A percentile compares a stretch with the other conserved stretches of the same genome.
phyloP scores from a whole-genome alignment of 2,888 invertebrate genomes.

The Hemithea aestivaria region DNA sequence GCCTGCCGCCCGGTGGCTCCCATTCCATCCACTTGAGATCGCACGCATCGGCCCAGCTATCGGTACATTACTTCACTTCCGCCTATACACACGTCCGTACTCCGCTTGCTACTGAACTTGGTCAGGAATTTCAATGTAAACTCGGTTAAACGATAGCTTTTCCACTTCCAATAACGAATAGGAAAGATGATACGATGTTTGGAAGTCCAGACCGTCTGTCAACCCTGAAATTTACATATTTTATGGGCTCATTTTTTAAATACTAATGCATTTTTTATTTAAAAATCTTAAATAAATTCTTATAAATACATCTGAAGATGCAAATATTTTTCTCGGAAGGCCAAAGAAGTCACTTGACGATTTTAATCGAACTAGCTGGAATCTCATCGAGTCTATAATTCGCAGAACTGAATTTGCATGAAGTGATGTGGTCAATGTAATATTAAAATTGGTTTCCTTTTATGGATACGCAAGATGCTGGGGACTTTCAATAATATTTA shows the following conservation, averaged over 20 bases:
- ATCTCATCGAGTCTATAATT: slow-evolving; percentile 26
- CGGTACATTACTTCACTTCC: slow-evolving; percentile 36
- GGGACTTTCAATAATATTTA: slow-evolving; percentile 4
- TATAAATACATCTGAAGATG: too few species aligned
- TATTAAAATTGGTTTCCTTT: slow-evolving; percentile 30
- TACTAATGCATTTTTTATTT: too few species aligned
- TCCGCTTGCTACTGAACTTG: slow-evolving; percentile 16
- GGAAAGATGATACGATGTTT: too few species aligned
- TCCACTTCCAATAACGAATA: background rate
- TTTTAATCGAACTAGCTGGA: slow-evolving; percentile 21
- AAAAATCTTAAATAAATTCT: too few species aligned
- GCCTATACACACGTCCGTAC: slow-evolving; percentile 24
- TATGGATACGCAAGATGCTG: slow-evolving; percentile 22
- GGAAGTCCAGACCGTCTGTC: too few species aligned
- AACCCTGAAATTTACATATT: too few species aligned
- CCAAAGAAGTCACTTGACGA: slow-evolving; percentile 4
- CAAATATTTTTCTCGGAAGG: too few species aligned
- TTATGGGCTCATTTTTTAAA: too few species aligned
- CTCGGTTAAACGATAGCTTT: background rate
- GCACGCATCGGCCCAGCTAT: slow-evolving; percentile 30
- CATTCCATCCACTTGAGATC: slow-evolving; percentile 47
- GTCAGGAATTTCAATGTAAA: slow-evolving; percentile 9
- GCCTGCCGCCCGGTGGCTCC: slow-evolving; percentile 26
- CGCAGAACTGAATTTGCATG: slow-evolving; percentile 32
- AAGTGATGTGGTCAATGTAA: slow-evolving; percentile 25